Conservation (phyloP, 1,140 invertebrate genomes). For the Drosophila equinoxialis region DNA sequence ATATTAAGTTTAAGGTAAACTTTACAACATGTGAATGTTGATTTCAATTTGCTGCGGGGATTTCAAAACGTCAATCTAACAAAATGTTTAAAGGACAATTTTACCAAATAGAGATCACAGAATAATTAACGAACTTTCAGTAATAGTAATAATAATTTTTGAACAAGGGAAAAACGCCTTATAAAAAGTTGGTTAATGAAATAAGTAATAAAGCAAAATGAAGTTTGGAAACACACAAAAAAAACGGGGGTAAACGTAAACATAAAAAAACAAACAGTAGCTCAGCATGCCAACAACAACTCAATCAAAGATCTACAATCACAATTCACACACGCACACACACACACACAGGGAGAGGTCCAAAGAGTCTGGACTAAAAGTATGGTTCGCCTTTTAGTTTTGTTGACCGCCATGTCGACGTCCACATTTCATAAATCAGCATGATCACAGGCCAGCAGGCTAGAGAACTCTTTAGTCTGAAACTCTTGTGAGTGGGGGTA, state of each 20-base stretch:
- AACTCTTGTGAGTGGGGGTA: background rate
- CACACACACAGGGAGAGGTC: slow-evolving; percentile 5
- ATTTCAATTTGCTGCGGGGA: no score
- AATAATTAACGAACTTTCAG: no score
- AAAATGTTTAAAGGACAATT: no score
- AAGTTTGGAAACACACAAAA: background rate
- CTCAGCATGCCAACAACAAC: slow-evolving; percentile 68
- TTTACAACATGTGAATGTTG: no score
- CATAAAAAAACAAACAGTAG: slow-evolving; percentile 53
- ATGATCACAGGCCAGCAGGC: slow-evolving; percentile 38
- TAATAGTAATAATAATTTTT: no score
- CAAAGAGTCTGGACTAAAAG: slow-evolving; percentile 21
- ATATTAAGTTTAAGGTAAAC: no score
- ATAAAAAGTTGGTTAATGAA: no score
- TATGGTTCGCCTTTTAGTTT: slow-evolving; percentile 28
- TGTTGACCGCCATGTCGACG: slow-evolving; percentile 64
- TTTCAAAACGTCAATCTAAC: no score
- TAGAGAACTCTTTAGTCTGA: background rate
- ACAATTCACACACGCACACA: slow-evolving; percentile 46
- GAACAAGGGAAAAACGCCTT: no score
- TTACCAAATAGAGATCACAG: no score
- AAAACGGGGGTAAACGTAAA: background rate
- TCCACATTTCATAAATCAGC: slow-evolving; percentile 79
- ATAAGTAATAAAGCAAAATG: background rate
- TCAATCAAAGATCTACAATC: slow-evolving; percentile 71